A percentile compares a stretch with the other conserved stretches of the same genome.
Evolutionary conservation across 53 echinoderm and acorn worm species (phyloP).

Genomic region (Holothuria scabra): DNA sequence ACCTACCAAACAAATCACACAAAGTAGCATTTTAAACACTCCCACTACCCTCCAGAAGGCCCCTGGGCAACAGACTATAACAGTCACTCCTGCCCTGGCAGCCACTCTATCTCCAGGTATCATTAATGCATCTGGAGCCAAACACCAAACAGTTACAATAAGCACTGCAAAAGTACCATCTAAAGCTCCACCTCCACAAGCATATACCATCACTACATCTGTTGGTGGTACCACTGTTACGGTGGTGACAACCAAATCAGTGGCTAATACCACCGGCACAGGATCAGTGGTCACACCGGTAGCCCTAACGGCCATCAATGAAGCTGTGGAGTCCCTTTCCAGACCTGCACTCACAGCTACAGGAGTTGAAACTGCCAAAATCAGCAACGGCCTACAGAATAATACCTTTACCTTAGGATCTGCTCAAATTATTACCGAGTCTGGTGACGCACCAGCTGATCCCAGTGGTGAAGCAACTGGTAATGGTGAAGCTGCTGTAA

Average conservation of each 20-base stretch:
- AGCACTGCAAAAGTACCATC: slow-evolving; percentile 26
- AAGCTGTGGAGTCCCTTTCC: slow-evolving; percentile 28
- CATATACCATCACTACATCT: slow-evolving; percentile 53
- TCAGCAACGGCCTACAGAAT: slow-evolving; percentile 20
- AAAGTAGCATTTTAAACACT: slow-evolving; percentile 43
- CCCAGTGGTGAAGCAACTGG: slow-evolving; percentile 6
- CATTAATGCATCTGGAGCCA: neutral
- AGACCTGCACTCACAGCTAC: neutral
- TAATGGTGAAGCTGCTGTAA: neutral
- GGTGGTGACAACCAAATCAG: slow-evolving; percentile 60
- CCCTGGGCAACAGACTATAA: slow-evolving; percentile 61
- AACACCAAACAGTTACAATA: slow-evolving; percentile 22
- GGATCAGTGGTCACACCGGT: slow-evolving; percentile 71
- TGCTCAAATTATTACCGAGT: slow-evolving; percentile 5
- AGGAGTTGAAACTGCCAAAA: neutral
- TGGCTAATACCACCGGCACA: slow-evolving; percentile 45
- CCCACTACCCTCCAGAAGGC: slow-evolving; percentile 50
- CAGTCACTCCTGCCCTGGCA: slow-evolving; percentile 60
- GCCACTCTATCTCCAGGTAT: slow-evolving; percentile 16
- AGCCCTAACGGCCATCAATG: slow-evolving; percentile 66
- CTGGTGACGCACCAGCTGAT: neutral
- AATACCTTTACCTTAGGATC: neutral
- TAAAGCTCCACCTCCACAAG: slow-evolving; percentile 18
- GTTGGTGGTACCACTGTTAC: slow-evolving; percentile 59
- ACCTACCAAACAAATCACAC: slow-evolving; percentile 49